phyloP scores from a whole-genome alignment of 2,888 invertebrate species.

The Doris montereyensis region DNA sequence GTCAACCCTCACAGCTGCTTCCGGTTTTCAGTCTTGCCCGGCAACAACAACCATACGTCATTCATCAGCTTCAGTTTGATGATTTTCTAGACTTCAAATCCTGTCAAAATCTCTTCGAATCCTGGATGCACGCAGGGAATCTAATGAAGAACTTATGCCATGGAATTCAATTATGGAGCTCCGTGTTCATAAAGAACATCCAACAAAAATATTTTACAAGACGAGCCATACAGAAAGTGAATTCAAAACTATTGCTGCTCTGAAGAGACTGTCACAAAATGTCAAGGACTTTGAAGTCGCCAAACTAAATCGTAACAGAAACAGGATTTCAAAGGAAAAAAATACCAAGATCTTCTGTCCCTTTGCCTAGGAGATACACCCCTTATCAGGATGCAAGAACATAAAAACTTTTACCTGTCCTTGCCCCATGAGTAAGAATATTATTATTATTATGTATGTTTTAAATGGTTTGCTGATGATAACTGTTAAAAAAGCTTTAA shows the following conservation, averaged over 20 bases:
- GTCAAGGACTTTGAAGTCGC: not conserved
- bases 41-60: not conserved
- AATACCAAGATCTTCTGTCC: slow-evolving; percentile 1
- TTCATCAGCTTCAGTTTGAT: not conserved
- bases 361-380: slow-evolving; percentile 8
- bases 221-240: not conserved
- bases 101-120: no score
- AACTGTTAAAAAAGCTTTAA: no score
- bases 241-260: not conserved
- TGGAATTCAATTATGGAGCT: slow-evolving; percentile 14
- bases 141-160: no score
- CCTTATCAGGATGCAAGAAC: slow-evolving; percentile 1
- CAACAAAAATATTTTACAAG: slow-evolving; percentile 13
- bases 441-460: no score
- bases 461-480: no score
- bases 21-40: not conserved
- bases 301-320: not conserved
- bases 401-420: not conserved
- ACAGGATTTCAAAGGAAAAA: not conserved
- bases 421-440: no score
- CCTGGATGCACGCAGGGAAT: no score
- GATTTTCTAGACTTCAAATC: slow-evolving; percentile 11
- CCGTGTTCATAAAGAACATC: not conserved
- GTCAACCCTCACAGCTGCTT: not conserved
- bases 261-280: not conserved